phyloP scores from a whole-genome alignment of 2,113 vertebrate genomes.

The Castor canadensis region DNA sequence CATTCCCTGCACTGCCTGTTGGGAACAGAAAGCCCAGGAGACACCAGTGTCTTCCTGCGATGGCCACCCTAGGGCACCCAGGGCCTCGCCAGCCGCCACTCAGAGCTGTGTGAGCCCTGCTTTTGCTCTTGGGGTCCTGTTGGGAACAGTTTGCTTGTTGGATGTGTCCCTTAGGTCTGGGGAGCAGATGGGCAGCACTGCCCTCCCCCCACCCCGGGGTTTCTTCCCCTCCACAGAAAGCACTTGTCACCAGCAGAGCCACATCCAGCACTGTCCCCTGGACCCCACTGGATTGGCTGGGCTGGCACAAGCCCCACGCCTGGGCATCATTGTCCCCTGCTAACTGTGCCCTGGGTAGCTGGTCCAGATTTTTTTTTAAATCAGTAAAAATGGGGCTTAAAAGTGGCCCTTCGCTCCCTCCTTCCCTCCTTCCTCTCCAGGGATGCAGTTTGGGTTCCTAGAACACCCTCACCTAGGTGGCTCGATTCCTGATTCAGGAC shows the following conservation, averaged over 20 bases:
- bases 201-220: no score
- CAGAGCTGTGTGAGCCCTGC: no score
- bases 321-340: no score
- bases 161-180: no score
- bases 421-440: not conserved
- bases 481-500: not conserved
- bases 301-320: no score
- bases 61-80: no score
- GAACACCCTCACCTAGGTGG: not conserved
- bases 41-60: no score
- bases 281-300: not conserved
- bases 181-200: not conserved
- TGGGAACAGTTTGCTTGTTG: no score
- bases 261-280: not conserved
- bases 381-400: conserved; percentile 26
- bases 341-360: not conserved
- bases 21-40: no score
- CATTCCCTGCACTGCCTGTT: no score
- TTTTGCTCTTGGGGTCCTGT: no score
- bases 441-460: not conserved
- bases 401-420: not conserved
- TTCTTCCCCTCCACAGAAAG: not conserved
- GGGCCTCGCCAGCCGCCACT: no score
- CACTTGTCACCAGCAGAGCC: not conserved
- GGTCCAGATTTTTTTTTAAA: not conserved